phyloP scores from a whole-genome alignment of 2,888 invertebrate species.

The Drosophila nr. perissopoda region DNA sequence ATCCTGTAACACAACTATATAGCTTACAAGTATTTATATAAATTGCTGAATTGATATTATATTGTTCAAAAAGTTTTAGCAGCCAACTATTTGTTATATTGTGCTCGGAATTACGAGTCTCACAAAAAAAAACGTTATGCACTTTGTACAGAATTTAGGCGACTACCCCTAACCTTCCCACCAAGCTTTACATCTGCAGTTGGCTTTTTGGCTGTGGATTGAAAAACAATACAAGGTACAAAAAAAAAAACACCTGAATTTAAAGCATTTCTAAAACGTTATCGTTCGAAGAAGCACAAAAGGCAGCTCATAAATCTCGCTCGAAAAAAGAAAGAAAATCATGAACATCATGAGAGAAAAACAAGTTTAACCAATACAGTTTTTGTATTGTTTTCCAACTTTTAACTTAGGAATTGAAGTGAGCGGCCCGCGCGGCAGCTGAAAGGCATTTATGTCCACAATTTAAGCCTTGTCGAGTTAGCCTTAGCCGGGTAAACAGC shows the following conservation, averaged over 20 bases:
- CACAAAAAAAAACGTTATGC: background rate
- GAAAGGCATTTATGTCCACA: conserved; percentile 51
- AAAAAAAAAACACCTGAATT: conserved; percentile 25
- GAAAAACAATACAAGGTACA: conserved; percentile 7
- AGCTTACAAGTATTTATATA: too few species aligned
- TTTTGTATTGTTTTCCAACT: conserved; percentile 74
- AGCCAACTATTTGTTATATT: background rate
- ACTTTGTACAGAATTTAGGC: background rate
- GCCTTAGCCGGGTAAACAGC: conserved; percentile 72
- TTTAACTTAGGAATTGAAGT: conserved; percentile 69
- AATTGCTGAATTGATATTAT: background rate
- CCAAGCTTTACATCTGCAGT: background rate
- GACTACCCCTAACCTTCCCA: background rate
- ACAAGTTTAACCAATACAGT: conserved; percentile 39
- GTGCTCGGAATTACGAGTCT: background rate
- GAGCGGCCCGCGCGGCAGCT: conserved; percentile 26
- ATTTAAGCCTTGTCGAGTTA: conserved; percentile 76
- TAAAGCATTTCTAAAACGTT: conserved; percentile 51
- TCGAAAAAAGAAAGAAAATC: conserved; percentile 35
- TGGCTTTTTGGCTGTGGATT: conserved; percentile 19
- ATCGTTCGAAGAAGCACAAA: conserved; percentile 46
- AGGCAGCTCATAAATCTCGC: conserved; percentile 59
- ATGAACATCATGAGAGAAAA: conserved; percentile 15
- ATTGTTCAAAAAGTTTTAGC: background rate
- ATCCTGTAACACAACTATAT: background rate